These are phyloP conservation scores for Gambelia wislizenii DNA, from an alignment of 2,797 vertebrate species.

Conservation along the genomic window DNA sequence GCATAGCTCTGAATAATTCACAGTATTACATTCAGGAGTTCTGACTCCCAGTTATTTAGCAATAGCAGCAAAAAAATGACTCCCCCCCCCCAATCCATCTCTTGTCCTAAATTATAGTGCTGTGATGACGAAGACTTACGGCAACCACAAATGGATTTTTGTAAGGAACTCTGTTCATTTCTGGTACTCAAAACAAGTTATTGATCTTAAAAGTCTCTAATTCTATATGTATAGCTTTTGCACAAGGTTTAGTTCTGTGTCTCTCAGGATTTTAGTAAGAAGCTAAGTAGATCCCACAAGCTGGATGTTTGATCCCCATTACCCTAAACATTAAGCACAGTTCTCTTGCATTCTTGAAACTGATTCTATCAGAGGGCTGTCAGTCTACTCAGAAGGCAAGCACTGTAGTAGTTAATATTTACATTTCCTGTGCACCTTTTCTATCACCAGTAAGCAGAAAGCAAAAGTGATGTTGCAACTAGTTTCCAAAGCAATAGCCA, in stretches of 20 bases:
- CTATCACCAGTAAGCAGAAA: neutral
- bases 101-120: neutral
- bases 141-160: neutral
- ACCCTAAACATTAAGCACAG: neutral
- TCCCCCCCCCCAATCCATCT: too few relatives aligned
- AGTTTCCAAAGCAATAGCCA: too few relatives aligned
- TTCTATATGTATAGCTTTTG: neutral
- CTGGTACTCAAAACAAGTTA: neutral
- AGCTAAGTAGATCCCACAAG: neutral
- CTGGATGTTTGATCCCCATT: neutral
- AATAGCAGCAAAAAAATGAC: neutral
- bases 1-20: neutral
- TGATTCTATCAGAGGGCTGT: neutral
- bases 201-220: neutral
- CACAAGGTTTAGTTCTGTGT: neutral
- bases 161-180: neutral
- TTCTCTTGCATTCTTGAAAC: neutral
- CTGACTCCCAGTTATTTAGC: neutral
- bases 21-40: neutral
- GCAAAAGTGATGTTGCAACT: neutral
- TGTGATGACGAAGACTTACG: neutral
- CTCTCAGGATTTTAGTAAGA: neutral
- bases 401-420: conserved; percentile 13
- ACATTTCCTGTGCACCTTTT: neutral
- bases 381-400: neutral